Conservation (phyloP, 2,797 vertebrate species). For the Cryptoprocta ferox region DNA sequence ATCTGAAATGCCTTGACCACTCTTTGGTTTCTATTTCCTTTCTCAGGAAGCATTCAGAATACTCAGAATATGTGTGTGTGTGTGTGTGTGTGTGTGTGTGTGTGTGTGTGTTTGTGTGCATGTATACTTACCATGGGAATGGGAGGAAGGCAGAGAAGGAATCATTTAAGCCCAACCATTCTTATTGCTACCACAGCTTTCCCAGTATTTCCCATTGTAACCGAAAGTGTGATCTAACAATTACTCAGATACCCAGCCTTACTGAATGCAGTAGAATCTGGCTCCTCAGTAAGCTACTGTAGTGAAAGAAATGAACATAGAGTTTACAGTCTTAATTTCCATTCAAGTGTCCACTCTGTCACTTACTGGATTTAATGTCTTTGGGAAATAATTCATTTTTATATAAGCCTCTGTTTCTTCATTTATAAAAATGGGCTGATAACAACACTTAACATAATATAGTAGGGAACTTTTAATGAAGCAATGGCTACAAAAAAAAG, state of each 20-base stretch:
- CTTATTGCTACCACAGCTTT: not conserved
- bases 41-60: not conserved
- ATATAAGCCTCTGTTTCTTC: not conserved
- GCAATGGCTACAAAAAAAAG: not conserved
- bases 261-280: not conserved
- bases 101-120: not conserved
- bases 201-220: not conserved
- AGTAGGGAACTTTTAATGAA: not conserved
- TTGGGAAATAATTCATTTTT: not conserved
- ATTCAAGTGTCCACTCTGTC: not conserved
- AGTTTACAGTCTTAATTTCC: not conserved
- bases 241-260: not conserved
- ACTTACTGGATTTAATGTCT: not conserved
- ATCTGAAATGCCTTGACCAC: not conserved
- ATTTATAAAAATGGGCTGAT: not conserved
- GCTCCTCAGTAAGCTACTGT: not conserved
- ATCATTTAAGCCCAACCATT: not conserved
- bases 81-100: not conserved
- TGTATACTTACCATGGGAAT: not conserved
- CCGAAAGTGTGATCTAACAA: not conserved
- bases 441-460: not conserved
- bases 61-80: not conserved
- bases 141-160: rapidly evolving
- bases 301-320: not conserved
- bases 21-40: not conserved